Percentiles rank a stretch among this genome's conserved stretches.
Conservation (phyloP, 2,888 invertebrate species). For the Fragum whitleyi region DNA sequence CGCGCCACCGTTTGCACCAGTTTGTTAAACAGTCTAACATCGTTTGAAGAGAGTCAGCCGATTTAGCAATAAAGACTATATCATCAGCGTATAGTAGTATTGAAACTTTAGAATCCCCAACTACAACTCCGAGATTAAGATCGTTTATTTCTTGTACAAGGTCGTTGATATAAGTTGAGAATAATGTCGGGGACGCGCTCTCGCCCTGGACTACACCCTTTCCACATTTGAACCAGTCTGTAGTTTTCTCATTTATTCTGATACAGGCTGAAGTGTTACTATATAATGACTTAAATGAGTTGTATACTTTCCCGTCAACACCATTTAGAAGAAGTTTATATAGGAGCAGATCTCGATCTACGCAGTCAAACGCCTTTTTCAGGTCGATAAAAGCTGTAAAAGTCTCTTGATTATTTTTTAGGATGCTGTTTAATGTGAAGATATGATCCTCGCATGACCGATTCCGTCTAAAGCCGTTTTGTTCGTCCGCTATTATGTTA, state of each 20-base stretch:
- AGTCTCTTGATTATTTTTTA: constrained; percentile 20
- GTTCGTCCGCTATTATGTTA: constrained; percentile 41
- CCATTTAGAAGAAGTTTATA: constrained; percentile 42
- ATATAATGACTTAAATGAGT: neutral
- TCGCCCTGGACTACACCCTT: constrained; percentile 39
- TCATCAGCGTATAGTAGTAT: constrained; percentile 45
- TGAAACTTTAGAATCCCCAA: constrained; percentile 24
- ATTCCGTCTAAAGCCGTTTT: constrained; percentile 45
- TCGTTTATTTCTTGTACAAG: constrained; percentile 35
- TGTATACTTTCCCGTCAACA: constrained; percentile 40
- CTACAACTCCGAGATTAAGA: constrained; percentile 28
- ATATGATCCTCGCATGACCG: constrained; percentile 53
- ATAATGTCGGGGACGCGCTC: constrained; percentile 43
- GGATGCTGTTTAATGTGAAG: constrained; percentile 36
- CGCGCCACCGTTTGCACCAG: constrained; percentile 43
- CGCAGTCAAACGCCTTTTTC: constrained; percentile 29
- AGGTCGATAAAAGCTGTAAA: constrained; percentile 34
- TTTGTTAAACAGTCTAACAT: constrained; percentile 35
- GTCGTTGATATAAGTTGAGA: constrained; percentile 39
- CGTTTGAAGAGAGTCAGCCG: constrained; percentile 36
- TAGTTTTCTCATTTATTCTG: constrained; percentile 31
- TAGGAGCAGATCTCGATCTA: constrained; percentile 42
- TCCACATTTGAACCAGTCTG: constrained; percentile 38
- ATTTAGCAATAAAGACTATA: constrained; percentile 28
- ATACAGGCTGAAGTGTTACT: constrained; percentile 6